phyloP scores from a whole-genome alignment of 1,140 invertebrate genomes.

The Mamestra configurata region DNA sequence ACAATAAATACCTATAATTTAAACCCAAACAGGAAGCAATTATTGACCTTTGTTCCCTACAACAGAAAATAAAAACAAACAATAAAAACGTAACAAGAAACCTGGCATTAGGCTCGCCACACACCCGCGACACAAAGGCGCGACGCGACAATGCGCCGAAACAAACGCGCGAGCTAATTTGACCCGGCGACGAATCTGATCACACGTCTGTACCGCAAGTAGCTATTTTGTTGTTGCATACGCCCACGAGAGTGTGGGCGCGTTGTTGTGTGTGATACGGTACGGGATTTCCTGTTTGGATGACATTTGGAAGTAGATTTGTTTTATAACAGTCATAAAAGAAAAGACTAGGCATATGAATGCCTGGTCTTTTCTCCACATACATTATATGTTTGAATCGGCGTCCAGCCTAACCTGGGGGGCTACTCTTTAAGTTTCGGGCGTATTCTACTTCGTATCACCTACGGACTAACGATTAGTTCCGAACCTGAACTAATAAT shows the following conservation, averaged over 20 bases:
- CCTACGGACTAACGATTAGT: too few species aligned
- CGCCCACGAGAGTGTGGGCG: slow-evolving; percentile 53
- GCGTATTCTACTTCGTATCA: too few species aligned
- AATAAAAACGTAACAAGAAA: slow-evolving; percentile 55
- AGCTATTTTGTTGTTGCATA: slow-evolving; percentile 61
- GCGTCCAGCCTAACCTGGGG: too few species aligned
- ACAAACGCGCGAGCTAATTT: slow-evolving; percentile 60
- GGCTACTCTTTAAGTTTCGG: too few species aligned
- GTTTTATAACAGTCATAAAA: not conserved
- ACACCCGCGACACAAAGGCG: slow-evolving; percentile 44
- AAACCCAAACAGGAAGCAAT: not conserved
- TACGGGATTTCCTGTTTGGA: slow-evolving; percentile 27
- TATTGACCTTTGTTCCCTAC: not conserved
- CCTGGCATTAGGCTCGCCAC: slow-evolving; percentile 50
- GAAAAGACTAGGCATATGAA: too few species aligned
- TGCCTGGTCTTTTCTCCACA: too few species aligned
- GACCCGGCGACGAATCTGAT: slow-evolving; percentile 55
- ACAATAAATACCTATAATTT: too few species aligned
- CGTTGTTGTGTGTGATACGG: slow-evolving; percentile 47
- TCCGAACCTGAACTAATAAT: too few species aligned
- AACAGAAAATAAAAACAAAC: slow-evolving; percentile 31
- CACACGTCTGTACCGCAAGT: slow-evolving; percentile 56
- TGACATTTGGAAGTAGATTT: not conserved
- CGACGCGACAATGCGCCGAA: slow-evolving; percentile 45
- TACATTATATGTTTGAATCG: too few species aligned